Percentiles rank a stretch among this genome's conserved stretches.
phyloP scores from a whole-genome alignment of 2,113 vertebrate species.

The Serilophus lunatus region DNA sequence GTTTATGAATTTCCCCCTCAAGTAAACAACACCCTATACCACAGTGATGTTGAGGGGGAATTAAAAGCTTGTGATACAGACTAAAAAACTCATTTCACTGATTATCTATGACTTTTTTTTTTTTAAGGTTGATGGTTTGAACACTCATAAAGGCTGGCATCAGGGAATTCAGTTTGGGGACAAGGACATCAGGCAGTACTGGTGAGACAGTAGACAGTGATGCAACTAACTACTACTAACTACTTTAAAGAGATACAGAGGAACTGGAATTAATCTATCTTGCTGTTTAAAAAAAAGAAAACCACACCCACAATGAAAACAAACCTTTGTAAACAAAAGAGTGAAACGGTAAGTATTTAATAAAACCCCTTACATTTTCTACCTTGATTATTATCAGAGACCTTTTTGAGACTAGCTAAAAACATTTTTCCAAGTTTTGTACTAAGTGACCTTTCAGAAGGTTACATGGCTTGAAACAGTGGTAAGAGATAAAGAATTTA shows the following conservation, averaged over 20 bases:
- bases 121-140: neutral
- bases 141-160: neutral
- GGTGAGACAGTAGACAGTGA: neutral
- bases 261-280: neutral
- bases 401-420: neutral
- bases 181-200: neutral
- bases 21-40: neutral
- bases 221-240: neutral
- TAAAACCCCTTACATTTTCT: neutral
- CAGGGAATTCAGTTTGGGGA: neutral
- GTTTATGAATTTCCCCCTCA: neutral
- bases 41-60: neutral
- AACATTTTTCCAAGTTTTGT: neutral
- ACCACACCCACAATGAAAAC: neutral
- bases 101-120: neutral
- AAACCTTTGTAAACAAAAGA: neutral
- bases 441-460: slow-evolving; percentile 6
- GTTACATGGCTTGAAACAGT: neutral
- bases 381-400: neutral
- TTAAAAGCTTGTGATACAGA: neutral
- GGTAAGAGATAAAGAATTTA: slow-evolving; percentile 1
- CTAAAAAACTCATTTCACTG: neutral
- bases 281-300: neutral
- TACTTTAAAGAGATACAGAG: neutral
- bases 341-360: neutral